phyloP scores from a whole-genome alignment of 2,113 vertebrate species.

The Ardeotis arabs region DNA sequence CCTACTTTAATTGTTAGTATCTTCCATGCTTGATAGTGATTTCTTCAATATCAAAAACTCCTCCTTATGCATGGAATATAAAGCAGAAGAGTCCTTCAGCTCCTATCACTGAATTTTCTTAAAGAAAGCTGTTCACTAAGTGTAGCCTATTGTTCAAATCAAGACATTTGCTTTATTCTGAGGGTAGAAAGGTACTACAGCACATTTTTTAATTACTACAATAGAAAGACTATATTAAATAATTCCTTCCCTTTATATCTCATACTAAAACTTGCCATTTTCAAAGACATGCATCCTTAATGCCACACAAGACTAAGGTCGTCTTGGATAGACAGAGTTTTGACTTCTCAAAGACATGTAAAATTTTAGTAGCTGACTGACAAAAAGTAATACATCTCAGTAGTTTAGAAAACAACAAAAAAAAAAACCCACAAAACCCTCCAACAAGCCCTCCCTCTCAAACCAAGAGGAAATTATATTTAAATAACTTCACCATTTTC shows the following conservation, averaged over 20 bases:
- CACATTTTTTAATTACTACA: neutral
- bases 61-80: neutral
- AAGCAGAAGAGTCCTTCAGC: neutral
- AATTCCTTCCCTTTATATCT: neutral
- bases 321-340: neutral
- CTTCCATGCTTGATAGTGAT: neutral
- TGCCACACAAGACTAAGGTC: neutral
- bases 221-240: neutral
- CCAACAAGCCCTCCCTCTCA: fast-evolving
- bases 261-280: neutral
- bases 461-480: neutral
- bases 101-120: neutral
- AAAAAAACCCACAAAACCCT: no score
- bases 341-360: neutral
- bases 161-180: neutral
- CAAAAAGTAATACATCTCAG: neutral
- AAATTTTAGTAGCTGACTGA: neutral
- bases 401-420: neutral
- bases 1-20: neutral
- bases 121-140: neutral
- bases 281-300: neutral
- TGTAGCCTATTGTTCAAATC: neutral
- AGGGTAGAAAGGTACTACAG: neutral
- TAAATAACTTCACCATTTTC: neutral
- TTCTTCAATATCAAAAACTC: neutral